Evolutionary conservation across 2,797 vertebrate species (phyloP), one percentile per base, ranked within the genome.

Genomic region (Phrynocephalus guinanensis): DNA sequence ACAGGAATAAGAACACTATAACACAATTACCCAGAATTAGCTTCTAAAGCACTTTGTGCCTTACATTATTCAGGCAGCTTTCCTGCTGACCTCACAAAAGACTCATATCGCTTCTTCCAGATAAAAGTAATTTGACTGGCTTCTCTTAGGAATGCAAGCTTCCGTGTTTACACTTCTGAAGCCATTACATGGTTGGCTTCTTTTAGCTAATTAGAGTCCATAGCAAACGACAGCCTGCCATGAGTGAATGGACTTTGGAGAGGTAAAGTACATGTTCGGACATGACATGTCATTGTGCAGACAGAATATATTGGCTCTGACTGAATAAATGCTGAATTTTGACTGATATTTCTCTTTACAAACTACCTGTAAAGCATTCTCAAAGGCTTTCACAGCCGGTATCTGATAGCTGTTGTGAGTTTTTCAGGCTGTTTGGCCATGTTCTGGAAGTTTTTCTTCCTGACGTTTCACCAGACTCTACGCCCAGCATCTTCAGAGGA

Each of bases 141-240:
- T 52, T 52, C 66, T 20, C 48, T 5, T 18, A 75, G 70, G 2
- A 10, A 38, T 85, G 22, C 18, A 70, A 48, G 66, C 9, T 52
- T 63, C 75, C 52, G 68, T 63, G 33, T 60, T 82, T 77, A 67
- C 20, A 87, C 38, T 20, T 70, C 50, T 3, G 79, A 52, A 63
- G 28, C 70, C 56, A 52, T n/a, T 33, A 22, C 52, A 56, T 26
- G 68, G 2, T 38, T 86, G 24, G 24, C 8, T 79, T 38, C 66
- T 18, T 83, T 79, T 48, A 77, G 2, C 20, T 88, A 44, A 88
- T 84, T 88, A 75, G 22, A 75, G 18, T 44, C 52, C 26, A 30
- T 48, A 88, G 16, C 30, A 26, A 85, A 67, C 60, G 38, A 11
- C 60, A 56, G n/a, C 24, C n/a, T 60, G 30, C 67, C 77, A 79